A percentile compares a stretch with the other conserved stretches of the same genome.
Conservation (phyloP, 2,113 vertebrate species). For the Aptenodytes forsteri region DNA sequence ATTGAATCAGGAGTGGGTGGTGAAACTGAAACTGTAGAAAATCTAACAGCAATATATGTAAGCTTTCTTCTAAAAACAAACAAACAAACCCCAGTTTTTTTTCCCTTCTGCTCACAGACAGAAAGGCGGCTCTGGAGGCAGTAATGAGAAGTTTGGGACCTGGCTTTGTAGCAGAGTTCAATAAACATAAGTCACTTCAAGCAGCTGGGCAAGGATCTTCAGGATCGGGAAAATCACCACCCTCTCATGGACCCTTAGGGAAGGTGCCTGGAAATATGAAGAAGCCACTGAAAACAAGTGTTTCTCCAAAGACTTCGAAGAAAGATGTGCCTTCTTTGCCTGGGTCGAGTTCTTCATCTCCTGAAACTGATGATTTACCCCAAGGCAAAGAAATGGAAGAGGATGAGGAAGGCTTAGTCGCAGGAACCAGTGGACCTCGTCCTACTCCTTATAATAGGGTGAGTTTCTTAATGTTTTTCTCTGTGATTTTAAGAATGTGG, state of each 20-base stretch:
- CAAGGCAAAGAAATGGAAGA: conserved; percentile 4
- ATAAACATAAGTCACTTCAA: conserved; percentile 68
- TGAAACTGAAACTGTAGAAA: no score
- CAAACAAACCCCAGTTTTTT: neutral
- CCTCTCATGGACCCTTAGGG: neutral
- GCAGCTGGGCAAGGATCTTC: conserved; percentile 33
- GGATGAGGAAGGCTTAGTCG: neutral
- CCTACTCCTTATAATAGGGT: neutral
- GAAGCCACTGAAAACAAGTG: neutral
- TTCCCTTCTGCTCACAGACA: conserved; percentile 41
- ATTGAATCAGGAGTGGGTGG: neutral
- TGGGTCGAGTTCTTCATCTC: neutral
- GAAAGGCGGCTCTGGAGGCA: conserved; percentile 64
- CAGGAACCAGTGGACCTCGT: neutral
- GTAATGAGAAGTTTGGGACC: conserved; percentile 56
- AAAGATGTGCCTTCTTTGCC: neutral
- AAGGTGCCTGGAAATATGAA: neutral
- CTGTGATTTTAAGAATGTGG: no score
- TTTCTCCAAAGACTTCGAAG: neutral
- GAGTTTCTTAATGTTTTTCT: neutral
- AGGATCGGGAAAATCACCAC: neutral
- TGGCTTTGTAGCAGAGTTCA: conserved; percentile 43
- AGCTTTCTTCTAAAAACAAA: neutral
- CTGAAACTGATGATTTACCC: neutral
- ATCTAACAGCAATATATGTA: fast-evolving